Evolutionary conservation across 1,140 invertebrate species (phyloP).

Genomic region (Lineus longissimus): DNA sequence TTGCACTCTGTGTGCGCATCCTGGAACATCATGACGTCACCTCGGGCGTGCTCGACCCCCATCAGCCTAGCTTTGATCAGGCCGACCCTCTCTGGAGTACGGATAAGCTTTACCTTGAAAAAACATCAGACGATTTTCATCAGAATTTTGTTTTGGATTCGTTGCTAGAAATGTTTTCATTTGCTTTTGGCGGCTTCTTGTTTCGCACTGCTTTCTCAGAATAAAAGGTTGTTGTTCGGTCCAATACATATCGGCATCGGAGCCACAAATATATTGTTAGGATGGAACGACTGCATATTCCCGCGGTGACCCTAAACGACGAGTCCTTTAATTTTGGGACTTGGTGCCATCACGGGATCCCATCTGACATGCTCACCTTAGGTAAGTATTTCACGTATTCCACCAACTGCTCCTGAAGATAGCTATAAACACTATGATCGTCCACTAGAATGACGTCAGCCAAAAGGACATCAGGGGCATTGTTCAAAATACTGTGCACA

Average conservation of each 20-base stretch:
- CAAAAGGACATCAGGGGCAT: constrained; percentile 69
- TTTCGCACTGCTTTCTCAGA: too few species aligned
- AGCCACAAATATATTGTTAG: too few species aligned
- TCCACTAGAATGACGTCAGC: constrained; percentile 89
- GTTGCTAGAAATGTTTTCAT: too few species aligned
- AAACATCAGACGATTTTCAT: not conserved
- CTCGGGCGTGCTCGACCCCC: constrained; percentile 62
- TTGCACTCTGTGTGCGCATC: constrained; percentile 95
- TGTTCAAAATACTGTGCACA: constrained; percentile 76
- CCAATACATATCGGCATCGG: too few species aligned
- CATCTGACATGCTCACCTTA: too few species aligned
- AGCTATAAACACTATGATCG: constrained; percentile 56
- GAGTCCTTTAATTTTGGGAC: too few species aligned
- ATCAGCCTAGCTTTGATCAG: constrained; percentile 76
- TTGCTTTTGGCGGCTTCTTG: too few species aligned
- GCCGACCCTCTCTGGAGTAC: constrained; percentile 72
- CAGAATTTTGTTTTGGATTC: too few species aligned
- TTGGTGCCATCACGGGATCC: too few species aligned
- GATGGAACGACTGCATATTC: too few species aligned
- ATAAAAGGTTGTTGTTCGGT: too few species aligned
- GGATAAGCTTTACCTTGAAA: constrained; percentile 67
- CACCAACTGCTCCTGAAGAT: not conserved
- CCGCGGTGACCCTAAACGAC: too few species aligned
- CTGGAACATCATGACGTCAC: constrained; percentile 85
- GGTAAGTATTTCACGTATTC: constrained; percentile 1